Base-by-base conservation (phyloP, 2,797 vertebrate genomes). In the Chlorospingus flavigularis region DNA sequence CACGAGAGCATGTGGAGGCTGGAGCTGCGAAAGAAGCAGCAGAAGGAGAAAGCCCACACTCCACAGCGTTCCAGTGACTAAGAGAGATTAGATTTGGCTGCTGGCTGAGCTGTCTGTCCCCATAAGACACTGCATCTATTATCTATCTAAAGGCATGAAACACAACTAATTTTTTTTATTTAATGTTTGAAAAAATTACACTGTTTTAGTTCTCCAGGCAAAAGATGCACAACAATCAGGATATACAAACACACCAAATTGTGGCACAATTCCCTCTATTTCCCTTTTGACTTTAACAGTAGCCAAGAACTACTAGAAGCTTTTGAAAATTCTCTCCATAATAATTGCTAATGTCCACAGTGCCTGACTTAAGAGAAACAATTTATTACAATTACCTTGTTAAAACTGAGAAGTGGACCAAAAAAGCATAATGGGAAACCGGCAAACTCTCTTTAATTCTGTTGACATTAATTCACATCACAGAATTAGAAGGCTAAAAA, bases 21-120 rank as follows among this genome's bases (percentile, higher is more conserved):
- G 92, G 62, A 96, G 86, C 80, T 92, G 96, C 6, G 18, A 95
- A 82, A 92, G 88, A 23, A 85, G 90, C 82, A 90, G 82, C 90
- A 95, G 85, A 3, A 96, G 90, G 80, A 90, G 40, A 88, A 93
- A 90, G 75, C 92, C 90, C 90, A 95, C 94, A 65, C 50, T 76
- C 71, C 18, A 57, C 63, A 92, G n/a, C 3, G 1, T 67, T 87
- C 88, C 81, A 91, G 75, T 37, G 78, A 94, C 84, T 83, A 93
- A 76, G 42, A 95, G 31, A 84, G 66, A 91, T 26, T 37, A 74
- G 75, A n/a, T 79, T 61, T 51, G 84, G 78, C 84, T 85, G 88
- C 72, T 92, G 65, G 77, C 48, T 92, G 54, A 91, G 86, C 48
- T 91, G 54, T 53, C 93, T 93, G 80, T 87, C 89, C 77, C 45